phyloP scores from a whole-genome alignment of 2,888 invertebrate genomes.

The Aleiodes testaceus region DNA sequence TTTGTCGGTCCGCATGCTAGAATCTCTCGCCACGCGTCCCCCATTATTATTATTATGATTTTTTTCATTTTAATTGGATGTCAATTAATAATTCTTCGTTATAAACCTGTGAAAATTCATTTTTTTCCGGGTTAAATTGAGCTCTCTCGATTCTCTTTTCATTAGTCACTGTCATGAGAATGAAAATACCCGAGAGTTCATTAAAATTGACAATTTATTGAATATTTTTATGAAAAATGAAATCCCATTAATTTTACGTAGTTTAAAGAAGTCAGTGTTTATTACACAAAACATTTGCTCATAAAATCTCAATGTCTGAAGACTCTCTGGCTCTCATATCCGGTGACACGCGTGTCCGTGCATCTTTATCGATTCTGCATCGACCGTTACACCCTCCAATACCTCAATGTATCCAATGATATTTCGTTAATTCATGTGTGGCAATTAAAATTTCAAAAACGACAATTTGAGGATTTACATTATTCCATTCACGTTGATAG shows the following conservation, averaged over 20 bases:
- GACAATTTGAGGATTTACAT: conserved; percentile 7
- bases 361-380: conserved; percentile 71
- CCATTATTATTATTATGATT: conserved; percentile 40
- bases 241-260: too few species aligned
- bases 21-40: conserved; percentile 39
- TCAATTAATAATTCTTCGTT: conserved; percentile 12
- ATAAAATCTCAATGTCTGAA: conserved; percentile 1
- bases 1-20: conserved; percentile 45
- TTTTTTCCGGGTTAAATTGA: too few species aligned
- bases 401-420: conserved; percentile 4
- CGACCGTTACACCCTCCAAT: conserved; percentile 61
- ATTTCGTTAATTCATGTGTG: conserved; percentile 18
- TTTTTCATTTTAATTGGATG: conserved; percentile 36
- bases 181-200: too few species aligned
- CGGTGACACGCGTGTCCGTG: conserved; percentile 70
- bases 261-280: background rate
- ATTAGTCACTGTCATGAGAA: too few species aligned
- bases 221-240: too few species aligned
- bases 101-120: too few species aligned
- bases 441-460: conserved; percentile 8
- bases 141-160: too few species aligned
- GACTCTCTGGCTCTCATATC: conserved; percentile 66
- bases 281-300: conserved; percentile 28
- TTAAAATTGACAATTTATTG: too few species aligned
- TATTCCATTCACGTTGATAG: conserved; percentile 9